These are phyloP conservation scores for Coregonus clupeaformis DNA, from an alignment of 2,113 vertebrate genomes.

Conservation along the genomic window DNA sequence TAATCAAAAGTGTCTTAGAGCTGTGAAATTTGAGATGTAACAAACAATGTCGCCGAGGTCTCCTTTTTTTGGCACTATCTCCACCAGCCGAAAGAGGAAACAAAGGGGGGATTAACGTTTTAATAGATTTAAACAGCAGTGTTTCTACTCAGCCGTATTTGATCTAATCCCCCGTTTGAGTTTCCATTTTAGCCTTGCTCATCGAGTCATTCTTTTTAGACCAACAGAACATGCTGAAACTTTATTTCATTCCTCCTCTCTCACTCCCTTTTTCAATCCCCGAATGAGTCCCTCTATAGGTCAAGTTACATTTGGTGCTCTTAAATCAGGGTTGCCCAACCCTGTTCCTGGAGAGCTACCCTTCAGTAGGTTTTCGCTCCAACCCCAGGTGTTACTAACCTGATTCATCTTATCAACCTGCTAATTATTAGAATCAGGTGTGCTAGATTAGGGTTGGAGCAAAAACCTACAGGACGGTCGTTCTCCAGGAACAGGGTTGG, in stretches of 20 bases:
- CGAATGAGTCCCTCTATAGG: no score
- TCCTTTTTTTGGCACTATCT: constrained; percentile 61
- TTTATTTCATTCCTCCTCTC: constrained; percentile 19
- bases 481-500: no score
- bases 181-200: constrained; percentile 16
- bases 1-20: constrained; percentile 70
- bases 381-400: no score
- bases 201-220: constrained; percentile 18
- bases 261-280: not conserved
- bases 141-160: constrained; percentile 65
- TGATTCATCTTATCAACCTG: no score
- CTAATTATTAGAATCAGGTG: no score
- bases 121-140: constrained; percentile 74
- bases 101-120: constrained; percentile 70
- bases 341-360: no score
- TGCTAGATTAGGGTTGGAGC: no score
- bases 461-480: no score
- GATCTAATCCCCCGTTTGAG: constrained; percentile 43
- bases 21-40: constrained; percentile 74
- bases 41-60: constrained; percentile 63
- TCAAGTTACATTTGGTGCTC: no score
- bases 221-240: constrained; percentile 23
- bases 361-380: no score
- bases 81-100: constrained; percentile 67
- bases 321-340: no score